Conservation (phyloP, 92 coral and sea anemone species). For the Siderastrea radians region DNA sequence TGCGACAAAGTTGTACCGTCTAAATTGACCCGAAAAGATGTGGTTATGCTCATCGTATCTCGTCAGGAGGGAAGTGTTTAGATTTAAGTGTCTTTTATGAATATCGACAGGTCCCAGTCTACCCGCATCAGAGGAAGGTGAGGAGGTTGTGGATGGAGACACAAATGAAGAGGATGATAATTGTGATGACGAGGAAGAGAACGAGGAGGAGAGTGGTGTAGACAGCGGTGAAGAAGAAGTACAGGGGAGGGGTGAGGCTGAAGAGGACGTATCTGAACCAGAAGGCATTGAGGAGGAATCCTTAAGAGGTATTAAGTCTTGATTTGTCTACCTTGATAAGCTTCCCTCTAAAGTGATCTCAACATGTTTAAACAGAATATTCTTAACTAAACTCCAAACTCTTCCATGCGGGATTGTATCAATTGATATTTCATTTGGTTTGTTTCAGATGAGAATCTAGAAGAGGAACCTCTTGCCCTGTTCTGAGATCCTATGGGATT, state of each 20-base stretch:
- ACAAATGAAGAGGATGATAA: constrained; percentile 71
- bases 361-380: neutral
- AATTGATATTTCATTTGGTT: no score
- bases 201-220: constrained; percentile 73
- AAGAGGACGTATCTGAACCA: constrained; percentile 49
- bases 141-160: constrained; percentile 80
- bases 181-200: constrained; percentile 77
- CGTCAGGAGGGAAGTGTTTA: neutral
- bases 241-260: constrained; percentile 41
- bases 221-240: constrained; percentile 36
- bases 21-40: neutral
- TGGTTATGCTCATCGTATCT: neutral
- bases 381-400: neutral
- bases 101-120: constrained; percentile 72
- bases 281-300: constrained; percentile 74
- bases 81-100: neutral
- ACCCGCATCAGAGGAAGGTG: constrained; percentile 87
- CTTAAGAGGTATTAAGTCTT: neutral
- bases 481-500: neutral
- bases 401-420: no score
- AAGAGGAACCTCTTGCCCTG: no score
- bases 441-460: no score
- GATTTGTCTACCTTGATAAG: no score
- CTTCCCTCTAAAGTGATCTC: neutral
- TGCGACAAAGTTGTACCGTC: no score